phyloP scores from a whole-genome alignment of 92 coral and sea anemone species.

The Bergia sp. region DNA sequence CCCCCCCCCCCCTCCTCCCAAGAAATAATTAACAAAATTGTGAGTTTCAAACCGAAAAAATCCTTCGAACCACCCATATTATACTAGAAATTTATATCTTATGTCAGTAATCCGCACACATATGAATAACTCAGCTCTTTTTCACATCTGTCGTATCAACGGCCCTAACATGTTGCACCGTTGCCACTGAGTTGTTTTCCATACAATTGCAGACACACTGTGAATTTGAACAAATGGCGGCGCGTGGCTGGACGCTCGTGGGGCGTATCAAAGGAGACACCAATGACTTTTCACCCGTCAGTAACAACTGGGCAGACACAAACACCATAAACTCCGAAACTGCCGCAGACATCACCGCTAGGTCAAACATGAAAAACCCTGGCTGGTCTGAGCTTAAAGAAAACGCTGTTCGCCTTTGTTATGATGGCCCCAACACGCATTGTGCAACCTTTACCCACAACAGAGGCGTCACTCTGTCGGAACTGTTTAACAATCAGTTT shows the following conservation, averaged over 20 bases:
- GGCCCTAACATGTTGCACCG: not conserved
- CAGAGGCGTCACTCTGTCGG: conserved; percentile 72
- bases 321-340: conserved; percentile 71
- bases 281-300: conserved; percentile 91
- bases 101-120: no score
- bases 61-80: no score
- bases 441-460: conserved; percentile 88
- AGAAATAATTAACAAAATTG: no score
- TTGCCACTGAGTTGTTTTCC: conserved; percentile 3
- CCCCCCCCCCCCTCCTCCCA: no score
- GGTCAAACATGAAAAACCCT: conserved; percentile 77
- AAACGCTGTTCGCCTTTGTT: conserved; percentile 75
- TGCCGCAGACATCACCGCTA: conserved; percentile 67
- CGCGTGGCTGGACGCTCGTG: conserved; percentile 91
- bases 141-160: not conserved
- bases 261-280: conserved; percentile 83
- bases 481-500: conserved; percentile 86
- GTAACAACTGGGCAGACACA: conserved; percentile 89
- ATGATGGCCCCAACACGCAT: conserved; percentile 74
- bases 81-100: no score
- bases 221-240: conserved; percentile 85
- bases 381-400: conserved; percentile 87
- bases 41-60: no score
- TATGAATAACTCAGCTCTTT: no score
- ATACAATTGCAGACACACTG: conserved; percentile 81